These are phyloP conservation scores for Montipora sp. DNA, from an alignment of 64 coral and sea anemone species.

Conservation along the genomic window DNA sequence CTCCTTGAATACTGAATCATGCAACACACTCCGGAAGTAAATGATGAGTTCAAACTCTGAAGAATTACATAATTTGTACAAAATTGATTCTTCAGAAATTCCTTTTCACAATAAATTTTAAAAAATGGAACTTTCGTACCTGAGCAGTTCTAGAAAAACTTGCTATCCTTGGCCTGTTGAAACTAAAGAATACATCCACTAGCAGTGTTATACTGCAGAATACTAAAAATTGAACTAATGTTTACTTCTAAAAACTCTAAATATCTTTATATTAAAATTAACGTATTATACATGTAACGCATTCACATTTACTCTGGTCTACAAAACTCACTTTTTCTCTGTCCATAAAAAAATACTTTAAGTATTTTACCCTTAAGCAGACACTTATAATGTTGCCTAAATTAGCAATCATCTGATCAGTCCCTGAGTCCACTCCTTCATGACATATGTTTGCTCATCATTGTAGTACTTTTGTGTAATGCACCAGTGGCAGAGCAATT, in stretches of 20 bases:
- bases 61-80: background rate
- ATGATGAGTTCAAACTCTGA: background rate
- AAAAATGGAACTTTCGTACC: background rate
- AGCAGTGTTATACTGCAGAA: background rate
- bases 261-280: background rate
- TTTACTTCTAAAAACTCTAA: background rate
- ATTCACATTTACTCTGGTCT: background rate
- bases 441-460: background rate
- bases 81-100: background rate
- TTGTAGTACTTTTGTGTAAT: background rate
- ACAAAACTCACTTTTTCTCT: constrained; percentile 18
- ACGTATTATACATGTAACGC: background rate
- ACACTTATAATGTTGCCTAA: background rate
- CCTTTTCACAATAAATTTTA: background rate
- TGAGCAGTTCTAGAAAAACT: background rate
- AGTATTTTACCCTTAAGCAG: no score
- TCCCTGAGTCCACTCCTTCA: no score
- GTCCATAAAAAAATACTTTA: constrained; percentile 7
- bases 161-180: background rate
- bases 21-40: no score
- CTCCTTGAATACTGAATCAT: no score
- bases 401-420: background rate
- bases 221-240: background rate
- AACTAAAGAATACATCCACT: background rate
- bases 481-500: background rate